phyloP scores from a whole-genome alignment of 2,888 invertebrate genomes.

The Physocephala rufipes region DNA sequence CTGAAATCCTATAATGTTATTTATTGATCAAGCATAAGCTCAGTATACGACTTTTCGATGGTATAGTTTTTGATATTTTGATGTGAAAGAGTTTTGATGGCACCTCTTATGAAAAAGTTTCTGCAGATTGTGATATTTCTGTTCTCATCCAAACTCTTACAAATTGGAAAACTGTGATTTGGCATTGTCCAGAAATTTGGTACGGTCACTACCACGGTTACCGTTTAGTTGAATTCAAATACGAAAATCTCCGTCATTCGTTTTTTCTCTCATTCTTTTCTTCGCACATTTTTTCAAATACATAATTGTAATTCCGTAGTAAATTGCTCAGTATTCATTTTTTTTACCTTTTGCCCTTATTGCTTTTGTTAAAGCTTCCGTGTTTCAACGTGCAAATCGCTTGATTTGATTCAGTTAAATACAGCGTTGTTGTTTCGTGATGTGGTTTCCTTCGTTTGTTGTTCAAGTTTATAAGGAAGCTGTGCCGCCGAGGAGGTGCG shows the following conservation, averaged over 20 bases:
- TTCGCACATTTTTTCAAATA: conserved; percentile 7
- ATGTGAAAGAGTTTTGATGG: too few relatives aligned
- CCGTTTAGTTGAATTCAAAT: too few relatives aligned
- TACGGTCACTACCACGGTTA: conserved; percentile 54
- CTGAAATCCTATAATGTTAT: too few relatives aligned
- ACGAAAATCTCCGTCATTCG: neutral
- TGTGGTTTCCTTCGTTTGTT: neutral
- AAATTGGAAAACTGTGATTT: conserved; percentile 60
- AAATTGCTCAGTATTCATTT: conserved; percentile 10
- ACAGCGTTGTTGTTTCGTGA: neutral
- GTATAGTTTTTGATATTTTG: conserved; percentile 2
- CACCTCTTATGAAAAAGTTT: too few relatives aligned
- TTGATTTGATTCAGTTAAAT: too few relatives aligned
- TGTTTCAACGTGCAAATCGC: too few relatives aligned
- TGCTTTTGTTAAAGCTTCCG: neutral
- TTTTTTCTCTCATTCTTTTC: neutral
- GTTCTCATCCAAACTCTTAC: too few relatives aligned
- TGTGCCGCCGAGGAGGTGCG: neutral
- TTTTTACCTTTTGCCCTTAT: neutral
- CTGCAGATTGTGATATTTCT: conserved; percentile 38
- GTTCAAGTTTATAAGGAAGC: neutral
- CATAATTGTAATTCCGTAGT: conserved; percentile 35
- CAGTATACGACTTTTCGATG: conserved; percentile 1
- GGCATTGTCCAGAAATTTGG: conserved; percentile 47
- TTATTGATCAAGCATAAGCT: neutral